Base-by-base conservation (phyloP, 1,140 invertebrate species). In the Aphelinus atriplicis region DNA sequence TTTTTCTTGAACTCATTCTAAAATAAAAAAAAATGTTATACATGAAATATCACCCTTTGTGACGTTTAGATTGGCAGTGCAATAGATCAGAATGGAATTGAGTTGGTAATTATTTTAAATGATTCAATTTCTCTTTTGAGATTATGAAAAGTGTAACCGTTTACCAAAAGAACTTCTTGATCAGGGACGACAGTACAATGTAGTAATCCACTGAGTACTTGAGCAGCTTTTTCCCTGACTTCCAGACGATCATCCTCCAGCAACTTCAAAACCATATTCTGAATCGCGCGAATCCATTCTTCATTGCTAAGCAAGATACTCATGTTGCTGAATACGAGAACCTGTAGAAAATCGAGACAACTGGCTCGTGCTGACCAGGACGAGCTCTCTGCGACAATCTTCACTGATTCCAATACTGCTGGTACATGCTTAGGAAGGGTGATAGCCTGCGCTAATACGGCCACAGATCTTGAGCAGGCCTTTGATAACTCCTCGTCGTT, bases 271-370 rank as follows among this genome's bases (percentile, higher is more conserved):
- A 94, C 91, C 56, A 94, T 89, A 10, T 86, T 80, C 73, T 90
- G 89, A 1, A 93, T 90, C 73, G 86, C 85, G 2, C 81, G 86
- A n/a, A 91, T 87, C 85, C 91, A 90, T 1, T 87, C 80, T 0
- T 86, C 65, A 26, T 89, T 85, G 42, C 90, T 90, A n/a, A 92
- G 84, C 9, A 96, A 83, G 65, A 89, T 88, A 42, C 94, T 92
- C 88, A 97, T 92, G 79, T 97, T 97, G 78, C 95, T 91, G 85
- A 97, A 97, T 3, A 96, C 91, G 69, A 95, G 88, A 7, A 93
- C 92, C 86, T 96, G 94, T 5, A 96, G 88, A 81, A 95, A 95
- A 67, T 92, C 90, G 1, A 96, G 86, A 73, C 91, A 90, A 7
- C 92, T 90, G 1, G 90, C 89, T 57, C 95, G 89, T 0, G 93